These are phyloP conservation scores for Rhyacophila evoluta DNA, from an alignment of 2,888 invertebrate genomes.

Conservation along the genomic window DNA sequence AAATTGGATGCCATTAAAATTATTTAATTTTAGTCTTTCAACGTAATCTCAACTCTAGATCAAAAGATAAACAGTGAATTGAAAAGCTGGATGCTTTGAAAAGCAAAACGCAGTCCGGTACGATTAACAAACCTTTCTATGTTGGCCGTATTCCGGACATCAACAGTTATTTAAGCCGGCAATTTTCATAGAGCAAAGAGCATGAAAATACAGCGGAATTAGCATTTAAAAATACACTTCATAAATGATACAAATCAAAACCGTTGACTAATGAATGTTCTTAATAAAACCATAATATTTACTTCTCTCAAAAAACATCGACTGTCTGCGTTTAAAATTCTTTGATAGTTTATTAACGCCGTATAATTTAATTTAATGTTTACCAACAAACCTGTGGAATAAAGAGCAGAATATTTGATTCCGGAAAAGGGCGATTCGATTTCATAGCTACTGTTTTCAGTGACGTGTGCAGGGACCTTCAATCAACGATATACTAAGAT, in stretches of 20 bases:
- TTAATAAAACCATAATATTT: background rate
- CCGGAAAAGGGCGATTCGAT: too few relatives aligned
- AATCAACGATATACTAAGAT: too few relatives aligned
- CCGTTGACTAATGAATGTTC: background rate
- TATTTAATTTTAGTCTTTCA: too few relatives aligned
- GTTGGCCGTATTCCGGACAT: background rate
- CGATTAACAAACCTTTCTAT: background rate
- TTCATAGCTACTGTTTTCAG: too few relatives aligned
- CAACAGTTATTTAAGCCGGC: background rate
- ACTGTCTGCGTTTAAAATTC: background rate
- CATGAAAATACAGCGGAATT: background rate
- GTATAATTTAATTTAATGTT: too few relatives aligned
- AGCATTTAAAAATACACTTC: background rate
- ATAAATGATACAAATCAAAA: background rate
- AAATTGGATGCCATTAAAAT: too few relatives aligned
- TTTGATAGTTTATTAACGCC: too few relatives aligned
- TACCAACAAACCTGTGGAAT: too few relatives aligned
- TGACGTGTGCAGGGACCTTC: too few relatives aligned
- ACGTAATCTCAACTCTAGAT: slow-evolving; percentile 8
- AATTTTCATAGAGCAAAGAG: background rate
- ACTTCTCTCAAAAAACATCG: background rate
- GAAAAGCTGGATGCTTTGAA: background rate
- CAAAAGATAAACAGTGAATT: slow-evolving; percentile 14
- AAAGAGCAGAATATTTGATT: too few relatives aligned
- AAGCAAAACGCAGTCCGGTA: background rate